Evolutionary conservation across 2,113 vertebrate genomes (phyloP), one percentile per base, ranked within the genome.

Genomic region (Lepisosteus oculatus): DNA sequence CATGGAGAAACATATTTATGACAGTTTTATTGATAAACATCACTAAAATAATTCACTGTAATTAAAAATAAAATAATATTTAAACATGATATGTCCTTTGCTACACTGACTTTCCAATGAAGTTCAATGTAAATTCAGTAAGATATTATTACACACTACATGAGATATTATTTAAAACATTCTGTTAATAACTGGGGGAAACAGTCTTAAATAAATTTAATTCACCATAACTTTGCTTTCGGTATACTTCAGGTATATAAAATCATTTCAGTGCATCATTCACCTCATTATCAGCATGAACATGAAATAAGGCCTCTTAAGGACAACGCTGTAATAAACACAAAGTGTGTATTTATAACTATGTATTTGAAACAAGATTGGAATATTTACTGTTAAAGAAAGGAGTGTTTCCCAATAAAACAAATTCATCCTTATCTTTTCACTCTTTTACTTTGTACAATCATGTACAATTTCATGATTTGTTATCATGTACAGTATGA

Each of bases 271-370:
- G 87, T 74, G 80, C 77, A 77, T 67, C 73, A 71, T 80, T 80
- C 84, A 85, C 77, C 81, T 89, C 86, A 88, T 89, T 87, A 88
- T 83, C 86, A 88, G 78, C 83, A 85, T 83, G 29, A 84, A 89
- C 88, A 84, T 85, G 79, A 81, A 87, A 85, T 81, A 82, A 84
- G 80, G 15, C 71, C 82, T 85, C 83, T 88, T 84, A 91, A 90
- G 87, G 86, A 87, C 84, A 82, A 81, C 71, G 80, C 78, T 85
- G 74, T 87, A 84, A 88, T 83, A 79, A 85, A 77, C 79, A 57
- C 15, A 4, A 74, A 51, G 54, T 64, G 11, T 62, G 61, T 76
- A 82, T 83, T 78, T 70, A 80, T 78, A 80, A 81, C 84, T 72
- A 76, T 85, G 80, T 84, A 68, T 80, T 78, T 86, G 73, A 84